Evolutionary conservation across 1,140 invertebrate species (phyloP), one percentile per base, ranked within the genome.

Genomic region (Proctacanthus coquilletti): DNA sequence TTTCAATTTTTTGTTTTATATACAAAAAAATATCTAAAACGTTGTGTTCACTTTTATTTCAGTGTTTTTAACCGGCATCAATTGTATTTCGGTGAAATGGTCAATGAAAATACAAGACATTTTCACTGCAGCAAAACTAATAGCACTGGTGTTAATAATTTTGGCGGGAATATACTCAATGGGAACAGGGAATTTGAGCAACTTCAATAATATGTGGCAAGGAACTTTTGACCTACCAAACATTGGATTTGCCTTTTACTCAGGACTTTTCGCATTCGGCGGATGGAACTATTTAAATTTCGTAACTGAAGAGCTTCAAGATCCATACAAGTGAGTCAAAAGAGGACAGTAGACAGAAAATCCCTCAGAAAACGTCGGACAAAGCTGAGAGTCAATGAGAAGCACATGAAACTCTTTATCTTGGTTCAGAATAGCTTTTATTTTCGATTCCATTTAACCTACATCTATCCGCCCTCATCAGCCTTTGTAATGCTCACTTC

Each of bases 231-330:
- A 69, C 23, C 52, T 68, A 3, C 60, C 64, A 0, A 66, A 64
- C 34, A 64, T 91, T 39, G 77, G 85, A 0, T 62, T 91, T 31
- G 85, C 87, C 0, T 91, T 93, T 50, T 94, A 93, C 60, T 84
- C 84, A 1, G 89, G 88, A n/a, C 66, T 95, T 1, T 96, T 95
- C 68, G 88, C 91, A n/a, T 96, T 94, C 60, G 87, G 88, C 34
- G 91, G 91, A 29, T 95, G 85, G 84, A 89, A 92, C 58, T 89
- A 84, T 59, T 68, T 93, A 27, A 93, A 93, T 63, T 92, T 91
- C 61, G 85, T 94, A 20, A 89, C 88, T 15, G 87, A 92, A 65
- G 91, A 96, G 62, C 67, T 95, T 10, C 79, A 92, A 60, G 84
- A 94, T 62, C 91, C 89, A 8, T 84, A 87, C 68, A 86, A 76